phyloP scores from a whole-genome alignment of 35 echinoderm and acorn worm species.

The Apostichopus parvimensis region DNA sequence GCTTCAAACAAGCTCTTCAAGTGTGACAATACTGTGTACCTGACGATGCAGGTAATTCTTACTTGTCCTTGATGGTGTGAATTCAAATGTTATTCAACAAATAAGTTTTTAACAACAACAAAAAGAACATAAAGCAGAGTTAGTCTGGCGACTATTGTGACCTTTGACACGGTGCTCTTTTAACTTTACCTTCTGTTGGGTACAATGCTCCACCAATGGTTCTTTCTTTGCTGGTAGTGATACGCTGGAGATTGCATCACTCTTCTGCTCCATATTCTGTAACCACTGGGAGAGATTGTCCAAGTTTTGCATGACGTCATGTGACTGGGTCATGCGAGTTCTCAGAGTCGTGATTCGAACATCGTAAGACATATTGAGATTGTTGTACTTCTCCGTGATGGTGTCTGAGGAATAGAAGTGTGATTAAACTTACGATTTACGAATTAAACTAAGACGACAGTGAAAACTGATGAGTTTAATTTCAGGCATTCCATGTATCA shows the following conservation, averaged over 20 bases:
- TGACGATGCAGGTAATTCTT: too few relatives aligned
- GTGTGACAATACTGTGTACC: too few relatives aligned
- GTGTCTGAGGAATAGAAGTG: slow-evolving; percentile 3
- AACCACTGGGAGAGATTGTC: slow-evolving; percentile 75
- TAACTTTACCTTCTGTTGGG: slow-evolving; percentile 64
- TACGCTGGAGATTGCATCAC: slow-evolving; percentile 59
- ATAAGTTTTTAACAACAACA: too few relatives aligned
- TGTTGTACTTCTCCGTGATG: slow-evolving; percentile 83
- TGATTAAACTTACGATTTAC: neutral
- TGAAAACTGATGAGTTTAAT: neutral
- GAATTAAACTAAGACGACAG: neutral
- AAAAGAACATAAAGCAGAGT: too few relatives aligned
- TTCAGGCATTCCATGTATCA: too few relatives aligned
- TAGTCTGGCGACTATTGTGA: neutral
- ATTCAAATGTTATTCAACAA: too few relatives aligned
- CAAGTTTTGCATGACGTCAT: slow-evolving; percentile 76
- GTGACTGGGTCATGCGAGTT: slow-evolving; percentile 56
- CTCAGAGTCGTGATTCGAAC: slow-evolving; percentile 71
- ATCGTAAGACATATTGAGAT: slow-evolving; percentile 59
- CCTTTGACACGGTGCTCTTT: neutral
- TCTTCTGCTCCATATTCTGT: slow-evolving; percentile 63
- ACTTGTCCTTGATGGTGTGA: too few relatives aligned
- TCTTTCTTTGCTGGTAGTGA: slow-evolving; percentile 67
- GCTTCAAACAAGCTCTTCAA: too few relatives aligned
- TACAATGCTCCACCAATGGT: slow-evolving; percentile 65